Percentiles rank a stretch among this genome's conserved stretches.
phyloP scores from a whole-genome alignment of 2,888 invertebrate genomes.

The Hoplodrina ambigua region DNA sequence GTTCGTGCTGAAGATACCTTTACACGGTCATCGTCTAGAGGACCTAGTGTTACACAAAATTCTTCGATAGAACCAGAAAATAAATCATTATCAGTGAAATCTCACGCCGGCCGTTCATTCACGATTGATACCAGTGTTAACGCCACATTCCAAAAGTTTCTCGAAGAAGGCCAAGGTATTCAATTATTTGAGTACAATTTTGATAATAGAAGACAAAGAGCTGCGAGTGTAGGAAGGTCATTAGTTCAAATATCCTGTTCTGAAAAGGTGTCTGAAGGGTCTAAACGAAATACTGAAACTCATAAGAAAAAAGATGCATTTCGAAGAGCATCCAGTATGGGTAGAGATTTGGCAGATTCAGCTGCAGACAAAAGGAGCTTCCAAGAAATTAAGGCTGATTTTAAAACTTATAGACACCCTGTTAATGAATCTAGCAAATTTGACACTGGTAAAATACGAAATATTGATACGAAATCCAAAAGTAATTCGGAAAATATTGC shows the following conservation, averaged over 20 bases:
- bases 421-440: constrained; percentile 37
- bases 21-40: constrained; percentile 58
- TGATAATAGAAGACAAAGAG: constrained; percentile 78
- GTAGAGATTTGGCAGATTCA: constrained; percentile 68
- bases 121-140: constrained; percentile 83
- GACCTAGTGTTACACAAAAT: constrained; percentile 63
- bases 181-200: constrained; percentile 69
- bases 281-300: constrained; percentile 24
- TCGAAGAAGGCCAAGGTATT: constrained; percentile 67
- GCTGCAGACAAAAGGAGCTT: constrained; percentile 70
- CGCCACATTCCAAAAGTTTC: constrained; percentile 78
- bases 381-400: constrained; percentile 82
- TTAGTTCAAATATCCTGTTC: constrained; percentile 65
- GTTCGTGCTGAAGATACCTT: constrained; percentile 18
- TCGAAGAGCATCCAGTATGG: constrained; percentile 81
- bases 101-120: constrained; percentile 76
- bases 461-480: constrained; percentile 44
- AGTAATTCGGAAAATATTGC: constrained; percentile 41
- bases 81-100: constrained; percentile 73
- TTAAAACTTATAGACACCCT: constrained; percentile 73
- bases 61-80: constrained; percentile 50
- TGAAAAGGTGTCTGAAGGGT: constrained; percentile 41
- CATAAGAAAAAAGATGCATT: constrained; percentile 64
- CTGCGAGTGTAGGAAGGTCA: constrained; percentile 82
- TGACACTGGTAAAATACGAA: constrained; percentile 43